Evolutionary conservation across 2,113 vertebrate genomes (phyloP), one percentile per base, ranked within the genome.

Genomic region (Tor tambroides): DNA sequence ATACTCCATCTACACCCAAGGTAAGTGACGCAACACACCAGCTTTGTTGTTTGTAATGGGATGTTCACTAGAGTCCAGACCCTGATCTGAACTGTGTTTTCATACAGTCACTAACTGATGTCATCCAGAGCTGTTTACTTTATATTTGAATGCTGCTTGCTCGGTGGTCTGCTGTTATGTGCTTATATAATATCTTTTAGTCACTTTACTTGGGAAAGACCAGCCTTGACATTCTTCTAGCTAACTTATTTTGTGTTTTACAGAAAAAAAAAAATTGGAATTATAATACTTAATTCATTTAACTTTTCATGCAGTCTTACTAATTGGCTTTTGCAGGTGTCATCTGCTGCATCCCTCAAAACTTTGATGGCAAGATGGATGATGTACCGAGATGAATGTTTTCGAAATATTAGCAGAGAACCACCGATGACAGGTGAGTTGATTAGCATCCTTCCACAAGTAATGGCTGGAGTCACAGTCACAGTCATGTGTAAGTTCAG

Each of bases 331-430:
- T 77, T 51, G 51, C 51, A 96, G 95, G 90, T 92, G 88, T 94
- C 93, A 75, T 88, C 92, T 23, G 91, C 93, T 81, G 84, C 83
- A 65, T 87, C 87, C 56, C 86, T 95, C 91, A 93, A 94, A 83
- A 91, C 91, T 80, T 81, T 95, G 85, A 88, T 91, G 85, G 91
- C 92, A 86, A 92, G 49, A 51, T 95, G 95, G 95, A 87, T 86
- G 56, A 72, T 82, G 74, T 96, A 95, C 86, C 92, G 82, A 87
- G 91, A 93, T 46, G 93, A 95, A 86, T 96, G 95, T 65, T 80
- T 87, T 21, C 89, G 10, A 49, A 96, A 95, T 89, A 94, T 93
- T 86, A 95, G 91, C 86, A 89, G 35, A 59, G 91, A 93, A 26
- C 90, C 91, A 0, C 91, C 85, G 5, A 91, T 90, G 85, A 87